A percentile compares a stretch with the other conserved stretches of the same genome.
phyloP scores from a whole-genome alignment of 2,113 vertebrate genomes.

The Mesocricetus auratus region DNA sequence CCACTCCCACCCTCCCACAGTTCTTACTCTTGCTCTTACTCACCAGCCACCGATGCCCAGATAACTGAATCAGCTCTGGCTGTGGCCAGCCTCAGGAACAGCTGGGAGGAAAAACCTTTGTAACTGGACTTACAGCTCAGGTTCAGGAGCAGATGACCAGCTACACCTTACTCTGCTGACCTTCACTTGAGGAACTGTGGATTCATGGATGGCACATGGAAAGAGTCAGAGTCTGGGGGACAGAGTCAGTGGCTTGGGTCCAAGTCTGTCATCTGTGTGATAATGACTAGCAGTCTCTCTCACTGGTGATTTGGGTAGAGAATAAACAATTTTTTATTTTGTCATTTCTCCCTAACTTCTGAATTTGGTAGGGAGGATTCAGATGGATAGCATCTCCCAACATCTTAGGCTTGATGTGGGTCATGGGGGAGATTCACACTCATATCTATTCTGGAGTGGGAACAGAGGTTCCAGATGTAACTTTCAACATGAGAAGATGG shows the following conservation, averaged over 20 bases:
- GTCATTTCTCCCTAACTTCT: not conserved
- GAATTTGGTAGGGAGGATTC: not conserved
- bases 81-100: not conserved
- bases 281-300: not conserved
- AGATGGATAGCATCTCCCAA: not conserved
- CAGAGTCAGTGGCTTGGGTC: not conserved
- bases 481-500: not conserved
- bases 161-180: not conserved
- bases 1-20: not conserved
- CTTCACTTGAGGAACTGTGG: not conserved
- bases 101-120: not conserved
- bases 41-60: not conserved
- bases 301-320: not conserved
- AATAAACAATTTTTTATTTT: constrained; percentile 12
- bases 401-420: not conserved
- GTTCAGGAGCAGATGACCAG: not conserved
- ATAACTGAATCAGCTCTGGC: constrained; percentile 75
- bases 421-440: not conserved
- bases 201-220: not conserved
- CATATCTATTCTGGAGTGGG: not conserved
- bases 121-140: not conserved
- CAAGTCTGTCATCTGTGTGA: not conserved
- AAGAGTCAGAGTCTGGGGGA: not conserved
- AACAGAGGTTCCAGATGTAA: not conserved
- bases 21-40: constrained; percentile 52